Conservation (phyloP, 2,113 vertebrate genomes). For the Saccopteryx leptura region DNA sequence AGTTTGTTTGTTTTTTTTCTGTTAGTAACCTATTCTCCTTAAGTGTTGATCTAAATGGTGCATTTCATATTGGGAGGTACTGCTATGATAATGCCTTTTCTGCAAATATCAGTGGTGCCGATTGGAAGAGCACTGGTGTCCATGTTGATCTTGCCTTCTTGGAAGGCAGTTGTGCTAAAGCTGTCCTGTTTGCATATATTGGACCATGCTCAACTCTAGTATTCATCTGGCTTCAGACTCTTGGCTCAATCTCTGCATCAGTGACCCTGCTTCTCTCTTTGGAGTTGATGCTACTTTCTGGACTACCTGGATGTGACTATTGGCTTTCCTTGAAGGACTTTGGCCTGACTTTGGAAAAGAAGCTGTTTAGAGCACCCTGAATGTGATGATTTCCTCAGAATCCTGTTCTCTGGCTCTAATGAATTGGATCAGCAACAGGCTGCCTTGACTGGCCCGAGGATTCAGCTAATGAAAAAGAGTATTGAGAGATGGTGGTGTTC, state of each 20-base stretch:
- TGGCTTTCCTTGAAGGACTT: conserved; percentile 61
- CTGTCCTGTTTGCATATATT: conserved; percentile 26
- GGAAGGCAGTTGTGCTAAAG: conserved; percentile 12
- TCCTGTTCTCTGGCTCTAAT: conserved; percentile 47
- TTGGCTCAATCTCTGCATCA: conserved; percentile 52
- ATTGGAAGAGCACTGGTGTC: conserved; percentile 22
- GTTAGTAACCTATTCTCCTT: not conserved
- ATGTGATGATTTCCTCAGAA: conserved; percentile 22
- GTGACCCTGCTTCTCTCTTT: conserved; percentile 50
- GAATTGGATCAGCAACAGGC: not conserved
- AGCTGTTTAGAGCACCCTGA: conserved; percentile 22
- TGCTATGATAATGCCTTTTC: not conserved
- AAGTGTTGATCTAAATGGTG: conserved; percentile 4
- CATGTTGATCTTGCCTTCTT: not conserved
- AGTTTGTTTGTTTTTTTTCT: conserved; percentile 20
- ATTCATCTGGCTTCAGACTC: conserved; percentile 51
- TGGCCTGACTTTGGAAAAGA: conserved; percentile 34
- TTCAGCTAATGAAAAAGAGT: conserved; percentile 26
- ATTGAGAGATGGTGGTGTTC: not conserved
- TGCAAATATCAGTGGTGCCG: not conserved
- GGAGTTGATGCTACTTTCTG: conserved; percentile 45
- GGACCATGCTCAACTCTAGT: not conserved
- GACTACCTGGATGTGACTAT: conserved; percentile 17
- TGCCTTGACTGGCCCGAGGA: conserved; percentile 13
- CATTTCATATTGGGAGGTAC: not conserved